These are phyloP conservation scores for Phalangium opilio DNA, from an alignment of 2,888 invertebrate species.

Conservation along the genomic window DNA sequence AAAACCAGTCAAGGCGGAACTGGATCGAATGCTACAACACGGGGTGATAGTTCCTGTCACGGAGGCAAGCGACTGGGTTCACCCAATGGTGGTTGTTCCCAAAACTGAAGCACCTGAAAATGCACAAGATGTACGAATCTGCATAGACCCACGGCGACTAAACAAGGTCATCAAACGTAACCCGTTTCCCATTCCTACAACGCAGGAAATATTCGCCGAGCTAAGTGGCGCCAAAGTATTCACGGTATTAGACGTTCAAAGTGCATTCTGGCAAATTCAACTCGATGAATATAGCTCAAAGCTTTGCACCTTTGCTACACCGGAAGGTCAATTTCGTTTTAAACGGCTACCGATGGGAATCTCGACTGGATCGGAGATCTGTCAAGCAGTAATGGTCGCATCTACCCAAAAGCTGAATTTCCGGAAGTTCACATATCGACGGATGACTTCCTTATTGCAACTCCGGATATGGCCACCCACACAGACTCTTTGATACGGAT, in stretches of 20 bases:
- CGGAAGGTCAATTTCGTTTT: no score
- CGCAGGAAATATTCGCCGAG: slow-evolving; percentile 4
- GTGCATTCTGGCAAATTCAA: no score
- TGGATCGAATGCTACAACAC: slow-evolving; percentile 2
- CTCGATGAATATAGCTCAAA: no score
- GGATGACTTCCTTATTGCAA: slow-evolving; percentile 1
- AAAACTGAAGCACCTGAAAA: no score
- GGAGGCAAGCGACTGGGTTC: slow-evolving; percentile 1
- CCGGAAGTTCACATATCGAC: no score
- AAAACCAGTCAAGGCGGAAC: slow-evolving; percentile 8
- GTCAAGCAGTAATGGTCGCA: no score
- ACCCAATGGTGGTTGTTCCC: slow-evolving; percentile 6
- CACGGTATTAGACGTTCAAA: background rate
- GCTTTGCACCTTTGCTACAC: no score
- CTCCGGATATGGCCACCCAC: slow-evolving; percentile 2
- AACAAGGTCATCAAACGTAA: slow-evolving; percentile 4
- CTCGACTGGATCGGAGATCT: no score
- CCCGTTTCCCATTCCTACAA: slow-evolving; percentile 7
- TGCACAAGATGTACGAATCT: slow-evolving; percentile 5
- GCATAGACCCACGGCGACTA: slow-evolving; percentile 6
- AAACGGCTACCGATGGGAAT: no score
- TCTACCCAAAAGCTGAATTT: no score
- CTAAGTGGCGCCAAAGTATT: slow-evolving; percentile 3
- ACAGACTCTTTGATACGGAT: background rate
- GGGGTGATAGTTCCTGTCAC: slow-evolving; percentile 3